phyloP scores from a whole-genome alignment of 2,888 invertebrate species.

The Drosophila buzzatii region DNA sequence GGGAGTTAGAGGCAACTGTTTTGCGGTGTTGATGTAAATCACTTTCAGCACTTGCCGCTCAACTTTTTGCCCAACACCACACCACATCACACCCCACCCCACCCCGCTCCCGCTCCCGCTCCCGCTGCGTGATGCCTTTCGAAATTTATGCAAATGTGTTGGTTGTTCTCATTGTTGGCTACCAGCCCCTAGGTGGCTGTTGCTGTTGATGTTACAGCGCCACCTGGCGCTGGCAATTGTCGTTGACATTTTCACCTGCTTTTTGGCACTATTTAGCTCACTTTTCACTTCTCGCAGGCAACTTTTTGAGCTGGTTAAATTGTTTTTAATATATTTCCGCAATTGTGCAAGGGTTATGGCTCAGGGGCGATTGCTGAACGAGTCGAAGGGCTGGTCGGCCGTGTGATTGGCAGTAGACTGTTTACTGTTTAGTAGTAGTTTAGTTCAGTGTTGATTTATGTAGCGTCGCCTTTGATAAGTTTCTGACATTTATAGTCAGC shows the following conservation, averaged over 20 bases:
- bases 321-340: conserved; percentile 58
- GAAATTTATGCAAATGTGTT: conserved; percentile 78
- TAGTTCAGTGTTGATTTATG: conserved; percentile 60
- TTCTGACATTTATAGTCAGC: conserved; percentile 56
- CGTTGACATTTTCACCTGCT: conserved; percentile 74
- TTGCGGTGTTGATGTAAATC: conserved; percentile 70
- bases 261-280: conserved; percentile 32
- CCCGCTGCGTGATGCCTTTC: conserved; percentile 45
- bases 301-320: conserved; percentile 58
- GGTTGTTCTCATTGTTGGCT: conserved; percentile 60
- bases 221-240: conserved; percentile 72
- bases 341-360: not conserved
- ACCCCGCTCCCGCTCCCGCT: no score
- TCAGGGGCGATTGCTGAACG: not conserved
- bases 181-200: conserved; percentile 30
- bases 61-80: conserved; percentile 60
- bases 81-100: no score
- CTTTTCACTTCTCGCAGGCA: conserved; percentile 19
- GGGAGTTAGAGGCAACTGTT: conserved; percentile 4
- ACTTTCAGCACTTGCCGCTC: conserved; percentile 63
- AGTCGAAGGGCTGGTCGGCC: not conserved
- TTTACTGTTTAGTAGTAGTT: conserved; percentile 20
- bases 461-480: conserved; percentile 49
- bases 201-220: conserved; percentile 33
- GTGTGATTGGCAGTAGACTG: conserved; percentile 57